phyloP scores from a whole-genome alignment of 1,140 invertebrate species.

The Drosophila littoralis region DNA sequence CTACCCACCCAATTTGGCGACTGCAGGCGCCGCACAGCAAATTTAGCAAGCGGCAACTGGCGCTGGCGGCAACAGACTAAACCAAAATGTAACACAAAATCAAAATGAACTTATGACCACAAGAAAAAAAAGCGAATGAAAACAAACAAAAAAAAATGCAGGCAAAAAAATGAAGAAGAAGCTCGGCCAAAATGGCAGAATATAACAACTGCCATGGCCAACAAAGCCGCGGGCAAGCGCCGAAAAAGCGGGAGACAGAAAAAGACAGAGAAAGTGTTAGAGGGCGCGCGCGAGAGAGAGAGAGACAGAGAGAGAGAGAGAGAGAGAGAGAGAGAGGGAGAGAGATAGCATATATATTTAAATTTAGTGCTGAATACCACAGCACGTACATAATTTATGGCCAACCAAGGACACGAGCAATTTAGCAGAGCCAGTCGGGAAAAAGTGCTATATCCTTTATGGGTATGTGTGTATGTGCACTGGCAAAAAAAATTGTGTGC shows the following conservation, averaged over 20 bases:
- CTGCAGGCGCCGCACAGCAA: constrained; percentile 43
- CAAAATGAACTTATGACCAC: constrained; percentile 82
- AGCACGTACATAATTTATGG: constrained; percentile 83
- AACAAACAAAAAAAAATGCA: constrained; percentile 31
- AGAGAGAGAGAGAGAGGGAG: not conserved
- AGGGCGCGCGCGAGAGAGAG: not conserved
- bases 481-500: constrained; percentile 45
- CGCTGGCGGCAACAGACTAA: constrained; percentile 58
- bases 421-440: constrained; percentile 71
- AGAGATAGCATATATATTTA: constrained; percentile 69
- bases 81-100: constrained; percentile 81
- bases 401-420: constrained; percentile 82
- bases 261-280: constrained; percentile 23
- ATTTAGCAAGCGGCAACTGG: constrained; percentile 57
- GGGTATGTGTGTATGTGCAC: constrained; percentile 14
- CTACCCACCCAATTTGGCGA: constrained; percentile 45
- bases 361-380: constrained; percentile 83
- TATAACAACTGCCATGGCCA: constrained; percentile 37
- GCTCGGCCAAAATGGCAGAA: constrained; percentile 13
- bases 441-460: constrained; percentile 44
- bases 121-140: constrained; percentile 45
- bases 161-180: constrained; percentile 35
- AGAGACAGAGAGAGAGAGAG: constrained; percentile 4
- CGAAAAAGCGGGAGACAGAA: constrained; percentile 19
- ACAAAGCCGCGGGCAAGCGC: constrained; percentile 22